A percentile compares a stretch with the other conserved stretches of the same genome.
Conservation (phyloP, 2,797 vertebrate genomes). For the Sebastes matsubarae region DNA sequence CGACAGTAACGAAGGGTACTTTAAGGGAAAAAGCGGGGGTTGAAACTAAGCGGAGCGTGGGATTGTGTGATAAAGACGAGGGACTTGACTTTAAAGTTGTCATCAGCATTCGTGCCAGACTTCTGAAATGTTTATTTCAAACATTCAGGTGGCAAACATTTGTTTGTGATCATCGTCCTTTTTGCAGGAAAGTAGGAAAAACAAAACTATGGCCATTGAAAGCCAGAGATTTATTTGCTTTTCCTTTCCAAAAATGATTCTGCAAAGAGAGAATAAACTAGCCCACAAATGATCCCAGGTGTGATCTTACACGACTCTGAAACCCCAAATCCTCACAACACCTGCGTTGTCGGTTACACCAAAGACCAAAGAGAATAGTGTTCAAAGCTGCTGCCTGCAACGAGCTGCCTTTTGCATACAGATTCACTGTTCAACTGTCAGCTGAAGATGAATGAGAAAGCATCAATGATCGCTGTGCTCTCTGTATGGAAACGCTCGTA, state of each 20-base stretch:
- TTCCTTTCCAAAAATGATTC: background rate
- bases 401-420: constrained; percentile 6
- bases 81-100: constrained; percentile 34
- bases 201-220: background rate
- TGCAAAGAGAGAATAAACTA: background rate
- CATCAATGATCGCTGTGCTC: background rate
- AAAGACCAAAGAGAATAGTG: background rate
- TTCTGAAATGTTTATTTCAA: constrained; percentile 34
- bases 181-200: background rate
- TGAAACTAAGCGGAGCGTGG: constrained; percentile 53
- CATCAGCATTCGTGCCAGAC: constrained; percentile 16
- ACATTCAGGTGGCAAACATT: constrained; percentile 17
- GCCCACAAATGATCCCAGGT: background rate
- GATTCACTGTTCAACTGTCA: background rate
- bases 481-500: background rate
- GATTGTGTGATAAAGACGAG: constrained; percentile 48
- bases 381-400: constrained; percentile 19
- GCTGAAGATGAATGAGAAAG: background rate
- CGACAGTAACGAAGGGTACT: constrained; percentile 49
- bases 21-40: constrained; percentile 37
- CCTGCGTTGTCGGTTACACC: constrained; percentile 31
- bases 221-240: background rate
- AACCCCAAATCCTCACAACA: constrained; percentile 1
- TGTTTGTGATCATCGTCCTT: background rate
- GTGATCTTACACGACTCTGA: background rate